These are phyloP conservation scores for Ormyrus rosae DNA, from an alignment of 2,888 invertebrate genomes.

Conservation along the genomic window DNA sequence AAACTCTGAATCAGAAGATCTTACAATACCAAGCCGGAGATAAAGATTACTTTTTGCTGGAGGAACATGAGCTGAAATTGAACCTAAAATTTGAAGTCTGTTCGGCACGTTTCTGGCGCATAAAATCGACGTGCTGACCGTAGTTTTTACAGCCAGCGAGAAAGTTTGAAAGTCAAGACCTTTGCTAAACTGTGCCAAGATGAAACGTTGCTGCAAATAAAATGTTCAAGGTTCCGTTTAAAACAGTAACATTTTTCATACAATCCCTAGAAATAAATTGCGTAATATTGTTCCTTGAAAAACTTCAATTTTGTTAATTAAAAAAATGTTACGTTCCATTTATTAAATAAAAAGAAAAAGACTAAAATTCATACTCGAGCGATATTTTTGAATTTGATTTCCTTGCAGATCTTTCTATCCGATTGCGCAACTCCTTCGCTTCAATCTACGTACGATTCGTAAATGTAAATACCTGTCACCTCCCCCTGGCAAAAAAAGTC, in stretches of 20 bases:
- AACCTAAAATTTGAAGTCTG: constrained; percentile 21
- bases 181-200: constrained; percentile 30
- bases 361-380: not conserved
- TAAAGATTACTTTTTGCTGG: not conserved
- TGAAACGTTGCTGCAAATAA: constrained; percentile 26
- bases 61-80: constrained; percentile 31
- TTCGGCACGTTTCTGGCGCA: constrained; percentile 39
- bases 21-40: too few relatives aligned
- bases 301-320: not conserved
- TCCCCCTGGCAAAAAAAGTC: too few relatives aligned
- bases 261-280: not conserved
- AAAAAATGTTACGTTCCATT: not conserved
- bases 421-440: too few relatives aligned
- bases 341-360: not conserved
- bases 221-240: too few relatives aligned
- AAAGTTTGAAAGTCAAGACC: constrained; percentile 32
- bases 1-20: too few relatives aligned
- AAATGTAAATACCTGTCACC: too few relatives aligned
- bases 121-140: constrained; percentile 31
- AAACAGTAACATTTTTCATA: not conserved
- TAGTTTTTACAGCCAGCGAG: constrained; percentile 18
- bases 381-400: too few relatives aligned
- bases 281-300: too few relatives aligned
- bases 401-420: too few relatives aligned
- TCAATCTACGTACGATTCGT: too few relatives aligned